Evolutionary conservation across 2,888 invertebrate species (phyloP), one percentile per base, ranked within the genome.

Genomic region (Cerastis rubricosa): DNA sequence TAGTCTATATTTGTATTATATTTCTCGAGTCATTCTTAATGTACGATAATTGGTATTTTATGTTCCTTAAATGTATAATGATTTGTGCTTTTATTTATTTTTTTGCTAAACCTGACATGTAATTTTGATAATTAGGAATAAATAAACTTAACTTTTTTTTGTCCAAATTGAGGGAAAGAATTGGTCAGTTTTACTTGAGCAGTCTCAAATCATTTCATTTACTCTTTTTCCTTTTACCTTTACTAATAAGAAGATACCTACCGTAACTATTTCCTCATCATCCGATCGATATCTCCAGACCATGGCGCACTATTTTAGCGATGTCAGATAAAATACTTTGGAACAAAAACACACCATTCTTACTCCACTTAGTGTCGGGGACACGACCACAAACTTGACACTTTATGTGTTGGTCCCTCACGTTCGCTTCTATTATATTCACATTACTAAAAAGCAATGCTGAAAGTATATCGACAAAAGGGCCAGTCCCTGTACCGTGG

Each of bases 351-450:
- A 84, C 66, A 70, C 68, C 65, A 43, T 71, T 75, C 40, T 40
- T 67, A 68, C 35, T 73, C 67, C 86, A 86, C 86, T 88, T 80
- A 80, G 66, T 74, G 84, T 88, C 88, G 77, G 69, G 54, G 43
- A 54, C 84, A 86, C 74, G 66, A 45, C 59, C 88, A 87, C 88
- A 80, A 86, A 84, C 66, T 63, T 71, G 71, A 70, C 85, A 82
- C 71, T 86, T 88, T 88, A 88, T 76, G 76, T 49, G 71, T 59
- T 12, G 69, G 72, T 65, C 74, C 74, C 81, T 78, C 87, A 87
- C 88, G 84, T 80, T 69, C 75, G n/a, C n/a, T 74, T 43, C 76
- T 85, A 83, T 88, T 80, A 87, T 85, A 84, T 85, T 85, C 85
- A 72, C 75, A 80, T 87, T 87, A 88, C 74, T 80, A 64, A 76